Base-by-base conservation (phyloP, 2,888 invertebrate species). In the Pammene fasciana region DNA sequence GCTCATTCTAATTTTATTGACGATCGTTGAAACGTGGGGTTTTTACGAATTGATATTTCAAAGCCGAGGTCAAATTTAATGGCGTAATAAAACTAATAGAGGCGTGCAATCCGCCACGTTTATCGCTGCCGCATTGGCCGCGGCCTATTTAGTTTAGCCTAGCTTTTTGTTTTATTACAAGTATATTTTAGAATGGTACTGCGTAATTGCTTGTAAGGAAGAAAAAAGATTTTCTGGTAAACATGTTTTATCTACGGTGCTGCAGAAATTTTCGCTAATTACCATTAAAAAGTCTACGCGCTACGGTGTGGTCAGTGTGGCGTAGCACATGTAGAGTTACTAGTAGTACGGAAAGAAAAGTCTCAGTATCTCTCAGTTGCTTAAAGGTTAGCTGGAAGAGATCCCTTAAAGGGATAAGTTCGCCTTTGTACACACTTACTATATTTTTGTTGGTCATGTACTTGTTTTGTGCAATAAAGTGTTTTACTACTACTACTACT, bases 51-150 rank as follows among this genome's bases (percentile, higher is more conserved):
- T 54, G 65, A 70, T 65, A 70, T 65, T 70, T 70, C 70, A 65
- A 70, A 70, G 65, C 52, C 70, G 70, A 68, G 64, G 64, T 38
- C 60, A 55, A 65, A 54, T 65, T 70, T 65, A 70, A 65, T 60
- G 65, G 59, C 26, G 48, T 46, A 48, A 43, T 70, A 70, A 65
- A 68, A 70, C 14, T 70, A 60, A 65, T 70, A 65, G 60, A 60
- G 54, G 34, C 54, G 34, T 48, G 65, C 65, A 46, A 50, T 59
- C 46, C 13, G 59, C 59, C 26, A 59, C 11, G 59, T 70, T 65
- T 65, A 60, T 52, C 68, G 68, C 64, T 59, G 57, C 14, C 34
- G 18, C 13, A 14, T 68, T 57, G 64, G 57, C 68, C 57, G 45
- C 64, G 68, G 57, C 64, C 64, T 36, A 41, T 65, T 64, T 65